Base-by-base conservation (phyloP, 2,113 vertebrate genomes). In the Eonycteris spelaea region DNA sequence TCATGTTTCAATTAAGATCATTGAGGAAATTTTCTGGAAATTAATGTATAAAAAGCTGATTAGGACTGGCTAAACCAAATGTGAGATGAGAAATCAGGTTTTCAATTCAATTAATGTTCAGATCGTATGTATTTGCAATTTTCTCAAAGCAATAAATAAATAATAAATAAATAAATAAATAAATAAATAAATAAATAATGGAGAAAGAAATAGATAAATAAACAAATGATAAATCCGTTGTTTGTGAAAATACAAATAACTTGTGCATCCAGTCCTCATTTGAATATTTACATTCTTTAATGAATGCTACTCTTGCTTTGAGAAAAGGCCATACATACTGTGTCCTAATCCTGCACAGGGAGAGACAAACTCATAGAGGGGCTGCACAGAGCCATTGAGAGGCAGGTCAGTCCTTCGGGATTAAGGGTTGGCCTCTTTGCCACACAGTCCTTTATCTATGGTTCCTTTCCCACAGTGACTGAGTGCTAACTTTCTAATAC, bases 1-100 rank as follows among this genome's bases (percentile, higher is more conserved):
- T 30, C 85, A 14, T 18, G 55, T 94, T 82, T 21, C 28, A 97
- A 85, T 90, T 96, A 93, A 94, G 18, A 48, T 77, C 55, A 90
- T 78, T 98, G 94, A 91, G 38, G 75, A 94, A 94, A 74, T 80
- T 83, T 91, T 94, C 71, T 94, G 61, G 11, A 84, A 92, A 97
- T 93, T 71, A 83, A 67, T 96, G 16, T 55, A 68, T 67, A 75
- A 48, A 75, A 48, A 74, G 16, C 65, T 91, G 33, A 92, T 79
- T 92, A 90, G 40, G 35, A 88, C 38, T 77, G 67, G 79, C 55
- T 85, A 94, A 95, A 91, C 19, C n/a, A 95, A 95, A 94, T 78
- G 55, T 53, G 65, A 59, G 45, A 78, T 14, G 28, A 65, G 51
- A 86, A 14, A 59, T 55, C 74, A 90, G 11, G 18, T 48, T 92